These are phyloP conservation scores for Chrysocyon brachyurus DNA, from an alignment of 2,797 vertebrate species.

Conservation along the genomic window DNA sequence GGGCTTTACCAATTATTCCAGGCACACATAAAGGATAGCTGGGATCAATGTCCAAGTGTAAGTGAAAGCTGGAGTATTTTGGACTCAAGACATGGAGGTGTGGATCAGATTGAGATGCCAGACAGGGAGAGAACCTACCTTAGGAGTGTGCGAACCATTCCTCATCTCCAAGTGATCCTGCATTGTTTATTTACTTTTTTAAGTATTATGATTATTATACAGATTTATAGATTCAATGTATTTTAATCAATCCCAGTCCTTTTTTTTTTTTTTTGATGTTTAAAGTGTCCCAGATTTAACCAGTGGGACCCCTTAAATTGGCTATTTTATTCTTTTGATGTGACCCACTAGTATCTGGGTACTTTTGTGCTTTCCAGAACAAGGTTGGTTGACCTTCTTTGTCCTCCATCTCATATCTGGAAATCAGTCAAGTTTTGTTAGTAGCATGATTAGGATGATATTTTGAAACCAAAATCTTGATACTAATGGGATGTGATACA, in stretches of 20 bases:
- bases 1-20: background rate
- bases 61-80: background rate
- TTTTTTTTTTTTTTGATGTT: background rate
- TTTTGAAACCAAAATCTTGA: background rate
- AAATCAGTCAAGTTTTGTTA: background rate
- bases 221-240: background rate
- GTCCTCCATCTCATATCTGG: background rate
- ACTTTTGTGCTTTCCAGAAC: background rate
- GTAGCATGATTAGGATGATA: too few relatives aligned
- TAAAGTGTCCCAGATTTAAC: background rate
- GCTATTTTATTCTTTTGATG: background rate
- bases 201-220: background rate
- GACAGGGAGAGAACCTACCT: background rate
- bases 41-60: background rate
- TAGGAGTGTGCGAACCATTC: background rate
- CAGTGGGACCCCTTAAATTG: background rate
- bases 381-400: background rate
- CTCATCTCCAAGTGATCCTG: background rate
- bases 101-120: background rate
- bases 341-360: background rate
- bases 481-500: rapidly evolving
- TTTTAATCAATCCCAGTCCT: background rate
- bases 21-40: background rate
- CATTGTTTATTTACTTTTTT: background rate
- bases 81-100: background rate